Base-by-base conservation (phyloP, 2,797 vertebrate genomes). In the Hyperoplus immaculatus region DNA sequence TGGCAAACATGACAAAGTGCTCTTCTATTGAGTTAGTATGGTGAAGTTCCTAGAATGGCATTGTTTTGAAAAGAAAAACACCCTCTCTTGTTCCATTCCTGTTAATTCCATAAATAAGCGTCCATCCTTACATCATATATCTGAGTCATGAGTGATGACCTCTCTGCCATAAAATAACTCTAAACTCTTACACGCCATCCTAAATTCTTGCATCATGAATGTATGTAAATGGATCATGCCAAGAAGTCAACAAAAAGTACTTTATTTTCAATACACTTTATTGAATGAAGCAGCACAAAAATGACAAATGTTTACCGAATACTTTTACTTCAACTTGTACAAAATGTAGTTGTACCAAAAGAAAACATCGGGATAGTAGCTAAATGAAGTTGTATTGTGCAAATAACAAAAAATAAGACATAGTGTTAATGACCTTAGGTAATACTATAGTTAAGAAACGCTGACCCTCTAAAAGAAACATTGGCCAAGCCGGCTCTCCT, bases 361-460 rank as follows among this genome's bases (percentile, higher is more conserved):
- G 15, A 74, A 91, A 90, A 84, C 0, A 53, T 58, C 42, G 64
- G 75, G 68, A 83, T 78, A 77, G 64, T 71, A 71, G 76, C 80
- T 68, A 75, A 85, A 79, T 80, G 80, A 77, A 81, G 56, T 49
- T 85, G 63, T 78, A 83, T 51, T 92, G 90, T 92, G 90, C 90
- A 94, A 94, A 90, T 82, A 84, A 89, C 69, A 85, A 84, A 83
- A 82, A 58, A 75, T 83, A 92, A 92, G 84, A 93, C 84, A 72
- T 84, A 81, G 89, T 88, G 90, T 92, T 89, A 78, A 59, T 89
- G 86, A 92, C 87, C 80, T 79, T 56, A 38, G n/a, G 36, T 82
- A 75, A 87, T 60, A 50, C 58, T 75, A 83, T 6, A 3, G 54
- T 82, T 79, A 78, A 77, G 70, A 91, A 89, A 87, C 55, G 57